Conservation (phyloP, 2,888 invertebrate genomes). For the Scaptomyza parva region DNA sequence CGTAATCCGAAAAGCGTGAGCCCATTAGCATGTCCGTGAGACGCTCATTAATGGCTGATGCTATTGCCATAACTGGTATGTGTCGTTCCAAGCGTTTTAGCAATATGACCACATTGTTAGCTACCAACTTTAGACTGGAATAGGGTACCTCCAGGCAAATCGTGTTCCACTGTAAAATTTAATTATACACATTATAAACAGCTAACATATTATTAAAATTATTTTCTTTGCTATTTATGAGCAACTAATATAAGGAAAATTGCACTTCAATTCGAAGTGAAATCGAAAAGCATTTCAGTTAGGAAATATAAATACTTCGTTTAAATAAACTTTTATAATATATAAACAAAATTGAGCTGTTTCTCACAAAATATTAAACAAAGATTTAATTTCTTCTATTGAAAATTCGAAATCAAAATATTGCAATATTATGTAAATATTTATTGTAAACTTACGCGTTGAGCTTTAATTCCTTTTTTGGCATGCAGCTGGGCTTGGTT, state of each 20-base stretch:
- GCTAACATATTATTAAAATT: background rate
- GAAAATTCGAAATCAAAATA: background rate
- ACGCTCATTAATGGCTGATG: conserved; percentile 95
- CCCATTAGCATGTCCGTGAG: conserved; percentile 90
- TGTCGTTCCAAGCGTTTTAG: conserved; percentile 92
- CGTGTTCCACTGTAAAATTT: conserved; percentile 92
- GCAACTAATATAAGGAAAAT: too few species aligned
- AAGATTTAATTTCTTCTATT: too few species aligned
- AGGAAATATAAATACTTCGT: too few species aligned
- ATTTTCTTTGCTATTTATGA: too few species aligned
- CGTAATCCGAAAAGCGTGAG: conserved; percentile 83
- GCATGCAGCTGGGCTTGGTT: conserved; percentile 89
- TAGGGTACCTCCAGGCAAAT: conserved; percentile 93
- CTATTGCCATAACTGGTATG: conserved; percentile 94
- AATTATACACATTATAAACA: background rate
- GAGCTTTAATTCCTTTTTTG: conserved; percentile 94
- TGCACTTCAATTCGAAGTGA: too few species aligned
- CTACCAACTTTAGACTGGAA: conserved; percentile 91
- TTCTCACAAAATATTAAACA: too few species aligned
- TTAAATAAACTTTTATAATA: too few species aligned
- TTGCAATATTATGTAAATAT: background rate
- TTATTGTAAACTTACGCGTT: conserved; percentile 88
- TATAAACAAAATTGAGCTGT: too few species aligned
- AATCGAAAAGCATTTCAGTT: too few species aligned
- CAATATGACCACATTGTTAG: conserved; percentile 92